Evolutionary conservation across 1,140 invertebrate species (phyloP).

Genomic region (Trachelipus rathkii): DNA sequence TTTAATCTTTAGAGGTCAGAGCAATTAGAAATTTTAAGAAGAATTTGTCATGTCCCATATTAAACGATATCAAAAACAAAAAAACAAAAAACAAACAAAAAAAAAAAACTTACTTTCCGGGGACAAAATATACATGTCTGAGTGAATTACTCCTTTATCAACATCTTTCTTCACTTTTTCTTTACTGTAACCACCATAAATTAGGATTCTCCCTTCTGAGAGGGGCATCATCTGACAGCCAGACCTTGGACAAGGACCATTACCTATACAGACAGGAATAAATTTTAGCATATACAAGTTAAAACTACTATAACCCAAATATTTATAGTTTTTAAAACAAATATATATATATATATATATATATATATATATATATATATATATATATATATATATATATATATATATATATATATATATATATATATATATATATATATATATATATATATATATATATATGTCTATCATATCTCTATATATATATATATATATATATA

Average conservation of each 20-base stretch:
- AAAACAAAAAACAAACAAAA: too few relatives aligned
- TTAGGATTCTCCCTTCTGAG: constrained; percentile 62
- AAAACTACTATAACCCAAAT: neutral
- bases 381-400: neutral
- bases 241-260: constrained; percentile 55
- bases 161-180: constrained; percentile 71
- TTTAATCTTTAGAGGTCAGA: too few relatives aligned
- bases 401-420: too few relatives aligned
- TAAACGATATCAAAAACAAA: too few relatives aligned
- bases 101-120: constrained; percentile 61
- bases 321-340: neutral
- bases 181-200: constrained; percentile 86
- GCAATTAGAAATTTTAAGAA: too few relatives aligned
- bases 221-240: constrained; percentile 65
- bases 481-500: too few relatives aligned
- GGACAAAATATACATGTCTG: constrained; percentile 72
- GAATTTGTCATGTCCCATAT: too few relatives aligned
- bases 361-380: constrained; percentile 12
- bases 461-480: too few relatives aligned
- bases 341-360: neutral
- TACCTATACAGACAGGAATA: constrained; percentile 14
- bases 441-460: too few relatives aligned
- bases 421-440: neutral
- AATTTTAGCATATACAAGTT: neutral
- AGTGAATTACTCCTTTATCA: constrained; percentile 73